Percentiles rank a stretch among this genome's conserved stretches.
These are phyloP conservation scores for Synergus umbraculus DNA, from an alignment of 2,888 invertebrate genomes.

Conservation along the genomic window DNA sequence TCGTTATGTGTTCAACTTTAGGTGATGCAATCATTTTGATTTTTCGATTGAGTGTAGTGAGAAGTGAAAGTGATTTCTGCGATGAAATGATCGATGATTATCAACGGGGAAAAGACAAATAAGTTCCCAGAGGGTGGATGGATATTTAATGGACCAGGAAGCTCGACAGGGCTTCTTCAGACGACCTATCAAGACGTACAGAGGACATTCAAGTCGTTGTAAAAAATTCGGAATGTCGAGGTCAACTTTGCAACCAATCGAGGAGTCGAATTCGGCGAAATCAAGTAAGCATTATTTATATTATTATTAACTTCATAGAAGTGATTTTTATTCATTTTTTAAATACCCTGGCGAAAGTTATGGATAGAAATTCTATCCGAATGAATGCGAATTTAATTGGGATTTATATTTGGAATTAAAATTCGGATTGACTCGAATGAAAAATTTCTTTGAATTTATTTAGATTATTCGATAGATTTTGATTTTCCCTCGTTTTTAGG, in stretches of 20 bases:
- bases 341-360: not conserved
- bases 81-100: not conserved
- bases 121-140: constrained; percentile 19
- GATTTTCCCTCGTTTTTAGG: too few species aligned
- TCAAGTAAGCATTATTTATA: constrained; percentile 60
- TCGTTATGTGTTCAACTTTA: not conserved
- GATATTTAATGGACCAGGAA: constrained; percentile 54
- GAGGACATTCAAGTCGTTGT: constrained; percentile 52
- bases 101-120: not conserved
- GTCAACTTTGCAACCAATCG: constrained; percentile 69
- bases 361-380: too few species aligned
- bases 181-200: constrained; percentile 50
- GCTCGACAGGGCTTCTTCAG: constrained; percentile 49
- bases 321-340: not conserved
- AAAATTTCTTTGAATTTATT: too few species aligned
- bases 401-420: too few species aligned
- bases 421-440: too few species aligned
- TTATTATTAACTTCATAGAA: not conserved
- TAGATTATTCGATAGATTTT: too few species aligned
- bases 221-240: constrained; percentile 65
- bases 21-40: not conserved
- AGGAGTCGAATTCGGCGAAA: constrained; percentile 70
- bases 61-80: constrained; percentile 23
- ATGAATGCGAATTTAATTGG: too few species aligned
- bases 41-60: not conserved